phyloP scores from a whole-genome alignment of 2,888 invertebrate species.

The Blera fallax region DNA sequence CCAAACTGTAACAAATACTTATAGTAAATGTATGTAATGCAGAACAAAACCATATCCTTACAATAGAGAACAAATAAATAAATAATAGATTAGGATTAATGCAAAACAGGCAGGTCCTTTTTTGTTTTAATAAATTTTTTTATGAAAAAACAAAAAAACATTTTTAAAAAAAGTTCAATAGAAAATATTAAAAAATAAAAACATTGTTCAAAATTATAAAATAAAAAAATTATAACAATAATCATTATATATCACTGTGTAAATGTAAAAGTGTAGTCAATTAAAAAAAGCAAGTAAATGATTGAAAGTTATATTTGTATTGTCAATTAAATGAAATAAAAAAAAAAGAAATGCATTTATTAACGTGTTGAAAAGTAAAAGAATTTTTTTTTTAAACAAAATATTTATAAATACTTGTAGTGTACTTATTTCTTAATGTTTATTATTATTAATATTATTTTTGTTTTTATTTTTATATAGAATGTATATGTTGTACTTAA shows the following conservation, averaged over 20 bases:
- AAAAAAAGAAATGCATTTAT: constrained; percentile 60
- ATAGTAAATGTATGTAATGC: background rate
- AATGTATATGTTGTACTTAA: constrained; percentile 62
- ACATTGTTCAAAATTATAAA: constrained; percentile 14
- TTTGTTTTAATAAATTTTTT: constrained; percentile 57
- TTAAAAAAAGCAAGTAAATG: constrained; percentile 32
- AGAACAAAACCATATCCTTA: constrained; percentile 7
- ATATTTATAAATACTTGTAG: constrained; percentile 37
- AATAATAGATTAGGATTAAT: constrained; percentile 54
- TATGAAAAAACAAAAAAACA: constrained; percentile 22
- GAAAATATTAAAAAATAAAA: background rate
- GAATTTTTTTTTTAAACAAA: constrained; percentile 17
- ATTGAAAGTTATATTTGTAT: constrained; percentile 67
- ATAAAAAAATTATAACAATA: constrained; percentile 25
- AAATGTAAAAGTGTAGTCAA: constrained; percentile 71
- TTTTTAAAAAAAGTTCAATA: constrained; percentile 48
- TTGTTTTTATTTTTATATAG: constrained; percentile 19
- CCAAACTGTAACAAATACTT: constrained; percentile 6
- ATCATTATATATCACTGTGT: constrained; percentile 59
- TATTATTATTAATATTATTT: constrained; percentile 11
- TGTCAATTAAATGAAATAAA: constrained; percentile 60
- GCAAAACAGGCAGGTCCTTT: constrained; percentile 72
- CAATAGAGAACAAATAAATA: constrained; percentile 10
- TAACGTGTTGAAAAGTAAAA: constrained; percentile 46
- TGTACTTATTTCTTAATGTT: constrained; percentile 62